Percentiles rank a stretch among this genome's conserved stretches.
These are phyloP conservation scores for Candoia aspera DNA, from an alignment of 2,113 vertebrate species.

Conservation along the genomic window DNA sequence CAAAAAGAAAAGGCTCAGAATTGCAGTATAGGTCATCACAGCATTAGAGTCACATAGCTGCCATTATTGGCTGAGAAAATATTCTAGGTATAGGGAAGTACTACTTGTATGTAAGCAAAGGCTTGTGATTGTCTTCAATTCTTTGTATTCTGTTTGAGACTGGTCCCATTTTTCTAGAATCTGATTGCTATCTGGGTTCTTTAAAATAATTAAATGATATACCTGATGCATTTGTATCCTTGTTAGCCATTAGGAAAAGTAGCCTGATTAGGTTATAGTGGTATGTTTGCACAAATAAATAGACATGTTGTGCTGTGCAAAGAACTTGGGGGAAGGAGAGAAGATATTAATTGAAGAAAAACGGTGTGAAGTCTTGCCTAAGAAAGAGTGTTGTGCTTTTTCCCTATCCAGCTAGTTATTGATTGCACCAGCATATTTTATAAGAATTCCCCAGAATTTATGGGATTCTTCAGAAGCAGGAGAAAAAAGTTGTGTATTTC, in stretches of 20 bases:
- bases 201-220: not conserved
- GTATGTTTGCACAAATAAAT: not conserved
- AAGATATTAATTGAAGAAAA: not conserved
- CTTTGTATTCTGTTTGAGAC: not conserved
- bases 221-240: not conserved
- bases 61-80: not conserved
- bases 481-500: slow-evolving; percentile 3
- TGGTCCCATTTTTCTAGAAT: not conserved
- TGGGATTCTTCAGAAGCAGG: slow-evolving; percentile 24
- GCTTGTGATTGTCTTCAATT: not conserved
- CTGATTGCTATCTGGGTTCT: not conserved
- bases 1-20: not conserved
- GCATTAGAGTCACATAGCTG: not conserved
- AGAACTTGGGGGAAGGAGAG: not conserved
- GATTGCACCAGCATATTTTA: slow-evolving; percentile 41
- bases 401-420: not conserved
- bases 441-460: slow-evolving; percentile 46
- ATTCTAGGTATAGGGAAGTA: not conserved
- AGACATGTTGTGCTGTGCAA: not conserved
- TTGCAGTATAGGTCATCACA: not conserved
- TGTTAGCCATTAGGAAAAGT: not conserved
- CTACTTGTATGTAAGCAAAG: not conserved
- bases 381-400: not conserved
- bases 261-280: not conserved
- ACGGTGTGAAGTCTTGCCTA: slow-evolving; percentile 5